phyloP scores from a whole-genome alignment of 1,140 invertebrate genomes.

The Aphelenchoides avenae region DNA sequence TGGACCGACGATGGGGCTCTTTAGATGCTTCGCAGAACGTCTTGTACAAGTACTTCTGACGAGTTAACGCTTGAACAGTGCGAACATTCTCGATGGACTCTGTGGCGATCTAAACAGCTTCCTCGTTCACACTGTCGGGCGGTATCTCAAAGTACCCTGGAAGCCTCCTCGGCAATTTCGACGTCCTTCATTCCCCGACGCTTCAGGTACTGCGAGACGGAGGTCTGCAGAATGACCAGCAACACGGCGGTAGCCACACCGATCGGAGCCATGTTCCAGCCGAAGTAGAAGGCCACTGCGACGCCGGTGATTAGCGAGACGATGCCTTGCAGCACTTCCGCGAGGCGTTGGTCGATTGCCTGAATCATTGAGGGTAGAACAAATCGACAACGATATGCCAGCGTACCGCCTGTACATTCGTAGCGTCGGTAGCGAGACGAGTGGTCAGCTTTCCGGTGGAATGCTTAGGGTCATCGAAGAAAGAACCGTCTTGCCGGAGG shows the following conservation, averaged over 20 bases:
- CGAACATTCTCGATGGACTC: slow-evolving; percentile 52
- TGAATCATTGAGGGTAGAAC: slow-evolving; percentile 38
- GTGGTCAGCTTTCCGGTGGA: slow-evolving; percentile 62
- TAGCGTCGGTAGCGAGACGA: slow-evolving; percentile 63
- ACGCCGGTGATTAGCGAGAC: slow-evolving; percentile 61
- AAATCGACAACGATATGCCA: not conserved
- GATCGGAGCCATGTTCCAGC: slow-evolving; percentile 60
- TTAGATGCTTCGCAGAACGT: slow-evolving; percentile 29
- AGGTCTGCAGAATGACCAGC: slow-evolving; percentile 31
- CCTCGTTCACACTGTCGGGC: slow-evolving; percentile 12
- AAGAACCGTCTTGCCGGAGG: slow-evolving; percentile 63
- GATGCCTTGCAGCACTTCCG: slow-evolving; percentile 60
- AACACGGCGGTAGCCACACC: slow-evolving; percentile 38
- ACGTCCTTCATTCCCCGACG: slow-evolving; percentile 42
- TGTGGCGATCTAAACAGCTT: slow-evolving; percentile 37
- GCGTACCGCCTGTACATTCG: slow-evolving; percentile 62
- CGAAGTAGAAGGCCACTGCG: slow-evolving; percentile 60
- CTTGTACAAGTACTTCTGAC: slow-evolving; percentile 33
- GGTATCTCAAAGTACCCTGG: slow-evolving; percentile 42
- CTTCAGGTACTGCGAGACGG: slow-evolving; percentile 49
- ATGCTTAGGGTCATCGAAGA: slow-evolving; percentile 63
- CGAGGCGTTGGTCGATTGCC: slow-evolving; percentile 62
- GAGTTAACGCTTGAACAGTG: slow-evolving; percentile 47
- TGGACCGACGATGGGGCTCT: slow-evolving; percentile 36
- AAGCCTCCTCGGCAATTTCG: slow-evolving; percentile 35